Evolutionary conservation across 2,113 vertebrate genomes (phyloP).

Genomic region (Chaetodon trifascialis): DNA sequence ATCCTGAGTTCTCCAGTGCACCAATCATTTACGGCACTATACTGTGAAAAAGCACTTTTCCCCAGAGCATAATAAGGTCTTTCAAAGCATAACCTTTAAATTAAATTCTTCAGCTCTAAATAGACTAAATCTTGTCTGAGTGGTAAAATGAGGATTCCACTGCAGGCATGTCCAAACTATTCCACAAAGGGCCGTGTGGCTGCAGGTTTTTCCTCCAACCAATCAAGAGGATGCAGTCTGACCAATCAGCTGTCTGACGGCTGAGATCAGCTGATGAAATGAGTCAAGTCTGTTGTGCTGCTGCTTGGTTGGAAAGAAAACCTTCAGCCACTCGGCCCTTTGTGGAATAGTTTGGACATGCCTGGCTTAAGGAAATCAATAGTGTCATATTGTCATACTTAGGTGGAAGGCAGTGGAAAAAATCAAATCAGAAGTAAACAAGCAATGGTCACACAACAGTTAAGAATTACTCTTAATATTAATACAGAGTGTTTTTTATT

Average conservation of each 20-base stretch:
- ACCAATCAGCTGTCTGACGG: no score
- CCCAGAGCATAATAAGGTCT: neutral
- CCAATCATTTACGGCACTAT: neutral
- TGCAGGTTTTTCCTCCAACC: no score
- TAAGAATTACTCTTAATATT: neutral
- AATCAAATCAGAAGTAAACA: neutral
- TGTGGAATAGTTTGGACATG: no score
- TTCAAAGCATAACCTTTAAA: conserved; percentile 6
- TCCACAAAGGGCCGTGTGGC: no score
- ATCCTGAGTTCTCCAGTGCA: neutral
- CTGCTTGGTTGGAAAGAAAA: no score
- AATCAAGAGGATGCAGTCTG: no score
- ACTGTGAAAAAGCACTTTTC: neutral
- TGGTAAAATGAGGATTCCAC: neutral
- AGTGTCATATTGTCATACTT: neutral
- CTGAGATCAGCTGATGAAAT: no score
- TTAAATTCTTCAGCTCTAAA: neutral
- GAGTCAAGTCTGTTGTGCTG: no score
- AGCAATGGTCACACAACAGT: neutral
- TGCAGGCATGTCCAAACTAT: no score
- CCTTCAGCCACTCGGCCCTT: no score
- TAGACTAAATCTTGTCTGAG: neutral
- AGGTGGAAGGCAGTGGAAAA: neutral
- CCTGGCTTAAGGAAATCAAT: neutral
- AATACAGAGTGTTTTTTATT: neutral